Conservation (phyloP, 2,113 vertebrate genomes). For the Eulemur macaco region DNA sequence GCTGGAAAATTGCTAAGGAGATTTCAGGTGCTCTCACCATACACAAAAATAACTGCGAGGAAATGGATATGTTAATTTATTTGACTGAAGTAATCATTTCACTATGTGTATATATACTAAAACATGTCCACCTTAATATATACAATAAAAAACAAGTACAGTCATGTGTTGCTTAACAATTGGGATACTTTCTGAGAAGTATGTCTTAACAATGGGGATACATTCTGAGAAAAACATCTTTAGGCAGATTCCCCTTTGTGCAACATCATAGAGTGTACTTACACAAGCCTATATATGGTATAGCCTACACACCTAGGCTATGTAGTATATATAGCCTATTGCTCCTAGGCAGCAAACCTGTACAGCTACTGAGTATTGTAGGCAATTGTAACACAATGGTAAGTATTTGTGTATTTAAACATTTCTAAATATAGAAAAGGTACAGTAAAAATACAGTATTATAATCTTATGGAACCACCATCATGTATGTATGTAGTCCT, state of each 20-base stretch:
- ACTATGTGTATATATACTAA: neutral
- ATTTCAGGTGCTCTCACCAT: neutral
- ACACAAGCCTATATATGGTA: neutral
- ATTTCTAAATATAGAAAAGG: neutral
- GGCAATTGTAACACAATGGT: neutral
- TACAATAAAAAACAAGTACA: neutral
- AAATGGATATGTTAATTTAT: neutral
- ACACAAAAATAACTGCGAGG: neutral
- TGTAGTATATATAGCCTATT: neutral
- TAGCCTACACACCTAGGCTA: neutral
- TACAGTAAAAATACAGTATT: neutral
- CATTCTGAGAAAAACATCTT: neutral
- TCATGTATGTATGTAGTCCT: neutral
- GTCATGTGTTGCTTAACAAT: neutral
- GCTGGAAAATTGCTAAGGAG: neutral
- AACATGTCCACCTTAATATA: neutral
- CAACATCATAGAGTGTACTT: neutral
- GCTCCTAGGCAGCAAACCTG: neutral
- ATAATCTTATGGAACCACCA: neutral
- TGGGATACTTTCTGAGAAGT: neutral
- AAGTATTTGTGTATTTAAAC: neutral
- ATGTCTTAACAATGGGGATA: neutral
- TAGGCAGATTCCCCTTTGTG: neutral
- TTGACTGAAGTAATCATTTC: neutral
- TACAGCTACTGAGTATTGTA: neutral